Conservation (phyloP, 2,113 vertebrate genomes). For the Pseudorectes ferrugineus region DNA sequence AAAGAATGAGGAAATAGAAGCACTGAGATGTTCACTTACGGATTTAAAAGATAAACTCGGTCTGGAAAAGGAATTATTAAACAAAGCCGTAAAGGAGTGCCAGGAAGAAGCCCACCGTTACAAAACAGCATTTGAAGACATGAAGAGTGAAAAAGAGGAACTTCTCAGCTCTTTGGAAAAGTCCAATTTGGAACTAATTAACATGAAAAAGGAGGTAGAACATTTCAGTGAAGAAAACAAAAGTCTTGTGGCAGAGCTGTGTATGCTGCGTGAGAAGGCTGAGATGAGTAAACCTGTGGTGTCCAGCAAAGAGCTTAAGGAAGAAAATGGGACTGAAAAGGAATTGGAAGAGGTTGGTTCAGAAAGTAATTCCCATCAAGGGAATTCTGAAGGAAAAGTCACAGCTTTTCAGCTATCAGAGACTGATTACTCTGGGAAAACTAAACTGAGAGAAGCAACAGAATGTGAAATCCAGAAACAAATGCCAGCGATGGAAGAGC, state of each 20-base stretch:
- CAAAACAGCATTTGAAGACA: conserved; percentile 59
- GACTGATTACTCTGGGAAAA: conserved; percentile 39
- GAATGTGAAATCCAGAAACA: conserved; percentile 67
- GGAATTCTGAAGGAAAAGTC: conserved; percentile 25
- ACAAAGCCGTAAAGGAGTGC: neutral
- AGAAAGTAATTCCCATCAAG: conserved; percentile 4
- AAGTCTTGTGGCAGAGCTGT: conserved; percentile 15
- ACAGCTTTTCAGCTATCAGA: neutral
- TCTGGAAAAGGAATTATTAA: conserved; percentile 27
- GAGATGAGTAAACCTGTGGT: neutral
- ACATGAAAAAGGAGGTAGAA: conserved; percentile 48
- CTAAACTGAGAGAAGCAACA: conserved; percentile 53
- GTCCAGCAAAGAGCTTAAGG: neutral
- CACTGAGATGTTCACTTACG: neutral
- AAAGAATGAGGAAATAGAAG: conserved; percentile 62
- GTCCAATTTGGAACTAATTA: conserved; percentile 50
- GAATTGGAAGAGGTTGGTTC: neutral
- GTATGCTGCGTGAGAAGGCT: neutral
- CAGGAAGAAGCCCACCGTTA: conserved; percentile 35
- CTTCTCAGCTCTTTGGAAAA: conserved; percentile 36
- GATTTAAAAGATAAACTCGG: conserved; percentile 51
- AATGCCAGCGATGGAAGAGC: conserved; percentile 21
- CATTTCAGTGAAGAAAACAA: conserved; percentile 52
- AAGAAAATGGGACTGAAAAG: neutral
- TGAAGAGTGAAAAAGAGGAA: conserved; percentile 68